Conservation (phyloP, 2,888 invertebrate genomes). For the Strigamia maritima region DNA sequence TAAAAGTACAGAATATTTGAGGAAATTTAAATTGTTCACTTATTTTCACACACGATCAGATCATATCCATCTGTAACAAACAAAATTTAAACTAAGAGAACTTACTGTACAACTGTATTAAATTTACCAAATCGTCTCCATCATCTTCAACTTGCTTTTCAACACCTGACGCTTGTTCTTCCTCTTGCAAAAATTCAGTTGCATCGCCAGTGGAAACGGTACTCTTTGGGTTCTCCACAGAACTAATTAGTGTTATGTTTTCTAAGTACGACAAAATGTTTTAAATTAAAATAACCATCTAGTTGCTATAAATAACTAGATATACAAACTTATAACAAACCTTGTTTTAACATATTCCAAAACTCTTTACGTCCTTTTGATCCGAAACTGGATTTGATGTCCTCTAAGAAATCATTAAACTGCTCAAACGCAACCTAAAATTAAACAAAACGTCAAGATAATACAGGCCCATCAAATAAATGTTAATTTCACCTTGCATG, state of each 20-base stretch:
- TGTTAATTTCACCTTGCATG: not conserved
- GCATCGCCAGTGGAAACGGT: slow-evolving; percentile 47
- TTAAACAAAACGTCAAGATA: not conserved
- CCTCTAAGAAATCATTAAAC: slow-evolving; percentile 25
- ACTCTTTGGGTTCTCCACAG: slow-evolving; percentile 44
- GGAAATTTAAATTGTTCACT: not conserved
- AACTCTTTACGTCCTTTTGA: slow-evolving; percentile 19
- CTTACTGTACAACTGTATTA: not conserved
- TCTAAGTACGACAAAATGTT: not conserved
- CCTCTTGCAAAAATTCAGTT: slow-evolving; percentile 45
- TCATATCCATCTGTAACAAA: slow-evolving; percentile 43
- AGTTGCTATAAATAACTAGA: not conserved
- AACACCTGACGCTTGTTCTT: not conserved
- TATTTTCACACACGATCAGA: not conserved
- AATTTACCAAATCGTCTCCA: slow-evolving; percentile 40
- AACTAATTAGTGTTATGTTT: slow-evolving; percentile 40
- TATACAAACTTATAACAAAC: slow-evolving; percentile 1
- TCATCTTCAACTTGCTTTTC: slow-evolving; percentile 41
- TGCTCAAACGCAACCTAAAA: not conserved
- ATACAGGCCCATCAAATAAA: not conserved
- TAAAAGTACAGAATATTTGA: not conserved
- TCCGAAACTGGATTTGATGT: not conserved
- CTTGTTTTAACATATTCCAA: slow-evolving; percentile 12
- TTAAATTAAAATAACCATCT: not conserved
- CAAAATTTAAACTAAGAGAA: slow-evolving; percentile 9